Conservation (phyloP, 2,797 vertebrate genomes). For the Dendrocincla tyrannina region DNA sequence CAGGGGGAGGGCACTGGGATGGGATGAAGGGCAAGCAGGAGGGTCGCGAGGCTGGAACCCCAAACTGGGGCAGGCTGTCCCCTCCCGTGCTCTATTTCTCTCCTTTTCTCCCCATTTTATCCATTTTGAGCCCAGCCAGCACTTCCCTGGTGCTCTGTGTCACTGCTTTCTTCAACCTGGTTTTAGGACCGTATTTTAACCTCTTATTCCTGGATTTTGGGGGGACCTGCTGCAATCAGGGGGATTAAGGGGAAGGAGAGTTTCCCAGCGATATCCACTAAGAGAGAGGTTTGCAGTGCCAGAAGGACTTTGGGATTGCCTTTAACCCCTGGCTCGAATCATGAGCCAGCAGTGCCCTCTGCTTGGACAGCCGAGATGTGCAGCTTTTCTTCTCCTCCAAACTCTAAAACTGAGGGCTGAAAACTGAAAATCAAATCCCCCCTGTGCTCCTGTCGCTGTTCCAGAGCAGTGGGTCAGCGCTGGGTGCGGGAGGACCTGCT, state of each 20-base stretch:
- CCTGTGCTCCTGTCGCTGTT: fast-evolving
- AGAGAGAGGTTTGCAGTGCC: fast-evolving
- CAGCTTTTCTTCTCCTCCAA: neutral
- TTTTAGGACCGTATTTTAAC: fast-evolving
- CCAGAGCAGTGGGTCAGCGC: fast-evolving
- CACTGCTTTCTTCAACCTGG: fast-evolving
- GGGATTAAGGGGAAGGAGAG: fast-evolving
- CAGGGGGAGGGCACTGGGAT: neutral
- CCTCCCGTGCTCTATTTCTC: neutral
- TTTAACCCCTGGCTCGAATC: fast-evolving
- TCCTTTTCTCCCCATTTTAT: fast-evolving
- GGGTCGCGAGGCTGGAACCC: fast-evolving
- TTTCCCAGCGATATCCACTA: neutral
- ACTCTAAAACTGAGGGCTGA: fast-evolving
- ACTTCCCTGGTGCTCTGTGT: fast-evolving
- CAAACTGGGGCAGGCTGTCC: fast-evolving
- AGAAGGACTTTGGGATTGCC: fast-evolving
- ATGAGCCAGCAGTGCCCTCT: slow-evolving; percentile 43
- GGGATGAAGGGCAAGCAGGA: neutral
- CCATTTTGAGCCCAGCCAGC: neutral
- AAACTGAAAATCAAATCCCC: fast-evolving
- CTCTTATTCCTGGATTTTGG: fast-evolving
- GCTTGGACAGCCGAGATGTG: neutral
- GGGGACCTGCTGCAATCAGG: neutral
- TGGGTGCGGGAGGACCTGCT: fast-evolving